Percentiles rank a stretch among this genome's conserved stretches.
Evolutionary conservation across 2,888 invertebrate species (phyloP).

Genomic region (Drosophila fungiperda): DNA sequence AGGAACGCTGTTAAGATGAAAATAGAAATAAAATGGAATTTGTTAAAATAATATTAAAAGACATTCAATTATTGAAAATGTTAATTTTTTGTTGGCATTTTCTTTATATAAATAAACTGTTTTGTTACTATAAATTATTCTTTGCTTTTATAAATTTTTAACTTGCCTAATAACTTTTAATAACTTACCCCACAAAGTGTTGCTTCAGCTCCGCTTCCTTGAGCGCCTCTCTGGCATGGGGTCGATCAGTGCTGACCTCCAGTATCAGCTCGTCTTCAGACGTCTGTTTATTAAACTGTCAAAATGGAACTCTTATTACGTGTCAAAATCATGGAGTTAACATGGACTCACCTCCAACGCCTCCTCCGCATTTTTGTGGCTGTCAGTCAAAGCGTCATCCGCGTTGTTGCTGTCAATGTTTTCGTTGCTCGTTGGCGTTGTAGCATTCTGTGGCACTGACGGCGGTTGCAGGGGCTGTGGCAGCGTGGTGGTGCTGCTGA

Average conservation of each 20-base stretch:
- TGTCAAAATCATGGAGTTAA: slow-evolving; percentile 68
- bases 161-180: background rate
- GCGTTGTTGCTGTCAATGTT: slow-evolving; percentile 31
- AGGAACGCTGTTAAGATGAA: slow-evolving; percentile 38
- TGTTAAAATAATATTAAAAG: background rate
- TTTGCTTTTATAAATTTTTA: background rate
- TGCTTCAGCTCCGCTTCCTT: slow-evolving; percentile 18
- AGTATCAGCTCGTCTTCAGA: slow-evolving; percentile 20
- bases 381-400: slow-evolving; percentile 35
- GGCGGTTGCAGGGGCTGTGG: slow-evolving; percentile 71
- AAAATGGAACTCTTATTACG: slow-evolving; percentile 64
- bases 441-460: slow-evolving; percentile 66
- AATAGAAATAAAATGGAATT: background rate
- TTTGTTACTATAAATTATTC: background rate
- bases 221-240: slow-evolving; percentile 21
- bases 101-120: background rate
- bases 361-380: slow-evolving; percentile 44
- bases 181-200: slow-evolving; percentile 59
- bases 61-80: background rate
- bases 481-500: slow-evolving; percentile 36
- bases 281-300: slow-evolving; percentile 72
- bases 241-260: slow-evolving; percentile 43
- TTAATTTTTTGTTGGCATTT: background rate
- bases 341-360: slow-evolving; percentile 69
- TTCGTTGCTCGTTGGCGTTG: slow-evolving; percentile 67